phyloP scores from a whole-genome alignment of 2,797 vertebrate genomes.

The Mus minutoides region DNA sequence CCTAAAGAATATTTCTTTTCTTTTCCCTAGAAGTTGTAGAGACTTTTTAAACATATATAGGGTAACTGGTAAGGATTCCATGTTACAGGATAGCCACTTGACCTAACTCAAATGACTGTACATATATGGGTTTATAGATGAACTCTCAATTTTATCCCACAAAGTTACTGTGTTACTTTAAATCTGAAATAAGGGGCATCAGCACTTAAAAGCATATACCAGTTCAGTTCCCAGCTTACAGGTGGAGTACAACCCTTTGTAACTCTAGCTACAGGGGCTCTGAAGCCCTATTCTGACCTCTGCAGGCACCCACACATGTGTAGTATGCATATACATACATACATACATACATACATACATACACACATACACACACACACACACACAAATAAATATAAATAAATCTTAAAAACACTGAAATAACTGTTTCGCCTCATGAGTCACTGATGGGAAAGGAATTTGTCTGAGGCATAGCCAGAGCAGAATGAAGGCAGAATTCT shows the following conservation, averaged over 20 bases:
- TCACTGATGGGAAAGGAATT: background rate
- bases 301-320: background rate
- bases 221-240: background rate
- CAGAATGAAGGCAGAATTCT: background rate
- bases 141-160: conserved; percentile 28
- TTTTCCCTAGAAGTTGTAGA: background rate
- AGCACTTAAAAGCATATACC: background rate
- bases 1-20: background rate
- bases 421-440: background rate
- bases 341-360: background rate
- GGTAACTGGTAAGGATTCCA: background rate
- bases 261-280: background rate
- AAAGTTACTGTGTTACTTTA: background rate
- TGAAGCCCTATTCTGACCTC: background rate
- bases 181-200: background rate
- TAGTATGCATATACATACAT: background rate
- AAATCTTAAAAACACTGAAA: background rate
- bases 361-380: background rate
- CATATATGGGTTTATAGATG: background rate
- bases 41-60: background rate
- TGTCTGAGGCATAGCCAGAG: background rate
- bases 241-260: background rate
- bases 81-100: background rate
- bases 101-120: background rate
- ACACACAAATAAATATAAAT: background rate